These are phyloP conservation scores for Syritta pipiens DNA, from an alignment of 2,888 invertebrate genomes.

Conservation along the genomic window DNA sequence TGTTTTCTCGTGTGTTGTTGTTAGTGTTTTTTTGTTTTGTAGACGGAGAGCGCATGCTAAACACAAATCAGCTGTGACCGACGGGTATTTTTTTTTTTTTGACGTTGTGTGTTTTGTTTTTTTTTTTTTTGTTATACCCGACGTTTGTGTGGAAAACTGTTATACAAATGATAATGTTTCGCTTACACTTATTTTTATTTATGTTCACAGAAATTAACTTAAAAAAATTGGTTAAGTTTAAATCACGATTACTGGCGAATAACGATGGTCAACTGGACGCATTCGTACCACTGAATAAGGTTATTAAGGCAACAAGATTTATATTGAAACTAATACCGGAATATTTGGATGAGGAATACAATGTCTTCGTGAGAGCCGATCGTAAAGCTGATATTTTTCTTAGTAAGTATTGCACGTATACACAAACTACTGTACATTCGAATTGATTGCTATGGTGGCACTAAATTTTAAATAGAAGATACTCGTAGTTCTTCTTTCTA, in stretches of 20 bases:
- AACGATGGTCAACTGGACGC: constrained; percentile 75
- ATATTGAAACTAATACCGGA: constrained; percentile 76
- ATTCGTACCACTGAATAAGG: constrained; percentile 76
- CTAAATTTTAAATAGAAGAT: background rate
- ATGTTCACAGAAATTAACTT: constrained; percentile 75
- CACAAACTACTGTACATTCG: too few relatives aligned
- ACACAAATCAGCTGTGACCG: constrained; percentile 54
- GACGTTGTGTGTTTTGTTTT: too few relatives aligned
- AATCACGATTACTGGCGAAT: constrained; percentile 66
- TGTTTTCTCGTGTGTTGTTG: constrained; percentile 48
- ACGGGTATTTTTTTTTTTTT: constrained; percentile 3
- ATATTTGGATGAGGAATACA: constrained; percentile 71
- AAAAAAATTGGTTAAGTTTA: constrained; percentile 76
- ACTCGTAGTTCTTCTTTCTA: background rate
- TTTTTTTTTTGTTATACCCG: constrained; percentile 39
- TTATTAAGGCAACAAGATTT: constrained; percentile 74
- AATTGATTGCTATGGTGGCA: background rate
- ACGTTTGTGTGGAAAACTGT: constrained; percentile 37
- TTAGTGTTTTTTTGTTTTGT: constrained; percentile 65
- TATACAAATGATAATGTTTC: constrained; percentile 49
- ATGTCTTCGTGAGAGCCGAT: constrained; percentile 76
- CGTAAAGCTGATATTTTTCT: constrained; percentile 77
- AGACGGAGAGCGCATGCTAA: constrained; percentile 51
- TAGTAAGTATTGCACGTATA: too few relatives aligned
- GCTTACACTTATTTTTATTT: constrained; percentile 5